Evolutionary conservation across 2,888 invertebrate species (phyloP).

Genomic region (Drosophila ezoana): DNA sequence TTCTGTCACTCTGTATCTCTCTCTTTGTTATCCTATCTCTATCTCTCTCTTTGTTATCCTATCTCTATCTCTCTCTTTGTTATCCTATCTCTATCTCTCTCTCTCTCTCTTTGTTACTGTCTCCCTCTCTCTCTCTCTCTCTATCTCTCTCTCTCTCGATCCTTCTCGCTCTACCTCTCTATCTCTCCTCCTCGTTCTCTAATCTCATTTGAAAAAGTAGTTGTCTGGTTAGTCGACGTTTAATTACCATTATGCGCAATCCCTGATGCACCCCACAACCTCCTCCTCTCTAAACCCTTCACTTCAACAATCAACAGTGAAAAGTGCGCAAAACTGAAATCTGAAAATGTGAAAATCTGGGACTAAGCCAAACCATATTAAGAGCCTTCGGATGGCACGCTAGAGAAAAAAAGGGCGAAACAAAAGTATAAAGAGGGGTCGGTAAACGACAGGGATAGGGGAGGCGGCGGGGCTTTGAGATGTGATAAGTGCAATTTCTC

Average conservation of each 20-base stretch:
- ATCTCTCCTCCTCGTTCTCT: too few relatives aligned
- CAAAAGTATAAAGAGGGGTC: constrained; percentile 1
- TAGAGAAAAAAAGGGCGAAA: constrained; percentile 10
- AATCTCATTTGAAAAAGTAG: too few relatives aligned
- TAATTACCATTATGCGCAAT: constrained; percentile 19
- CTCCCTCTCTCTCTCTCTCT: too few relatives aligned
- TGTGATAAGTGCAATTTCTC: constrained; percentile 76
- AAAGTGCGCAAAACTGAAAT: constrained; percentile 21
- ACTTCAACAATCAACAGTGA: constrained; percentile 5
- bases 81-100: too few relatives aligned
- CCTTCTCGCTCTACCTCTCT: too few relatives aligned
- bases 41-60: too few relatives aligned
- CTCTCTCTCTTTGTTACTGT: too few relatives aligned
- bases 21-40: too few relatives aligned
- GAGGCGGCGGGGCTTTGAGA: background rate
- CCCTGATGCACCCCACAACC: background rate
- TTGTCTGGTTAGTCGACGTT: constrained; percentile 9
- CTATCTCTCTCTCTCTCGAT: too few relatives aligned
- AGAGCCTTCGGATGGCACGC: constrained; percentile 19
- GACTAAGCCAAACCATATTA: constrained; percentile 42
- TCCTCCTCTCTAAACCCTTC: background rate
- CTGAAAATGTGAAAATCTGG: constrained; percentile 43
- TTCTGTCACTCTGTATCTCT: too few relatives aligned
- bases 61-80: too few relatives aligned
- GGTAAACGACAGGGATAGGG: background rate